These are phyloP conservation scores for Liasis olivaceus DNA, from an alignment of 2,797 vertebrate genomes.

Conservation along the genomic window DNA sequence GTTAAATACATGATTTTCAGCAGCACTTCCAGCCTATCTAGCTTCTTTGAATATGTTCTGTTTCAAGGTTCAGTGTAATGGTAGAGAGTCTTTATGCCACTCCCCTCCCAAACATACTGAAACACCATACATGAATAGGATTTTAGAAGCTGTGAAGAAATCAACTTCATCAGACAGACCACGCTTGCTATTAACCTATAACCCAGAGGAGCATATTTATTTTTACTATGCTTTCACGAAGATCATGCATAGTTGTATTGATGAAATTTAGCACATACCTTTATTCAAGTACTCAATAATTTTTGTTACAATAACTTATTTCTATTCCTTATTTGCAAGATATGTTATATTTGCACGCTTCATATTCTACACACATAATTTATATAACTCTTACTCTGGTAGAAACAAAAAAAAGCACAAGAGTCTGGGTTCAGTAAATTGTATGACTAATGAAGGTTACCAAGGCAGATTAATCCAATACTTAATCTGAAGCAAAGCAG, in stretches of 20 bases:
- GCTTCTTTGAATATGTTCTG: not conserved
- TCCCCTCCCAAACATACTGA: not conserved
- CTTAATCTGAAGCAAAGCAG: not conserved
- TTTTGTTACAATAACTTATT: not conserved
- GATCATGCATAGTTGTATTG: not conserved
- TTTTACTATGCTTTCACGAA: not conserved
- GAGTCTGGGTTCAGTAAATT: not conserved
- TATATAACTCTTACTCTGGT: not conserved
- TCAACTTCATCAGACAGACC: not conserved
- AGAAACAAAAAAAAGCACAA: not conserved
- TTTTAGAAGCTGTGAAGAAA: not conserved
- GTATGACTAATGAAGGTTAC: not conserved
- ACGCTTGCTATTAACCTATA: too few relatives aligned
- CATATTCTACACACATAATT: not conserved
- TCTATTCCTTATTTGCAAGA: not conserved
- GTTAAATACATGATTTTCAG: slow-evolving; percentile 2
- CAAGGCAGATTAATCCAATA: not conserved
- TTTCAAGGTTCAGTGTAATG: not conserved
- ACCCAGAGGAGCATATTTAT: not conserved
- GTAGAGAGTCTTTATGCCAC: not conserved
- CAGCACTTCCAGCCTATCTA: not conserved
- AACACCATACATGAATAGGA: too few relatives aligned
- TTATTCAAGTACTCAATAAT: not conserved
- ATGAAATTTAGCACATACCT: not conserved
- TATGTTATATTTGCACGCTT: not conserved